Conservation (phyloP, 2,797 vertebrate genomes). For the Valencia hispanica region DNA sequence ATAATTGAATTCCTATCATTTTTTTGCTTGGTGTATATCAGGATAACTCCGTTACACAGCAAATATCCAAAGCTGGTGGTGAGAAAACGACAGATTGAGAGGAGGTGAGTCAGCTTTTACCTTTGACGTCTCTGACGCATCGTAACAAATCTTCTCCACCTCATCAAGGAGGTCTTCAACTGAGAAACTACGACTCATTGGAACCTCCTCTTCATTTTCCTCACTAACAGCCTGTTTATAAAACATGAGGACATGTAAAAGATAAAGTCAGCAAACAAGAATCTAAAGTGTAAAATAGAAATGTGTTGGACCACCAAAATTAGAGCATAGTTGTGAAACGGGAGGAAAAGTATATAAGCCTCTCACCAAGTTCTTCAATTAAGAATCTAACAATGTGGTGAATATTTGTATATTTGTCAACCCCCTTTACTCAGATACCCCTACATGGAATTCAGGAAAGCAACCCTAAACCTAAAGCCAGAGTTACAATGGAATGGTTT, state of each 20-base stretch:
- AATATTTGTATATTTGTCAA: neutral
- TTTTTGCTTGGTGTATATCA: neutral
- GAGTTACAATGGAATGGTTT: neutral
- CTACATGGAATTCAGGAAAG: neutral
- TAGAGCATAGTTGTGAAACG: no score
- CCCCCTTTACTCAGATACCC: neutral
- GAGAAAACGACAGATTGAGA: neutral
- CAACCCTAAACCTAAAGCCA: neutral
- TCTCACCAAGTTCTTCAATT: no score
- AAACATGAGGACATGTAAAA: neutral
- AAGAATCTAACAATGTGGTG: no score
- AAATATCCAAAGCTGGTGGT: neutral
- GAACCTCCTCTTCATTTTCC: constrained; percentile 71
- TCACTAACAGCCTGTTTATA: constrained; percentile 44
- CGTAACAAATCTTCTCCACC: constrained; percentile 85
- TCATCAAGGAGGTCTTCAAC: constrained; percentile 86
- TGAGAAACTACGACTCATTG: constrained; percentile 83
- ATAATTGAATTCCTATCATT: neutral
- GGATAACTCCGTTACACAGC: neutral
- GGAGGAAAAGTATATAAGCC: no score
- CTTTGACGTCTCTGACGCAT: constrained; percentile 79
- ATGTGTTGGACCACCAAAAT: no score
- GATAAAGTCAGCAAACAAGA: neutral
- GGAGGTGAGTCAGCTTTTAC: constrained; percentile 46
- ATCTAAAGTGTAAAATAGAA: neutral